Base-by-base conservation (phyloP, 2,888 invertebrate genomes). In the Gibbula magus region DNA sequence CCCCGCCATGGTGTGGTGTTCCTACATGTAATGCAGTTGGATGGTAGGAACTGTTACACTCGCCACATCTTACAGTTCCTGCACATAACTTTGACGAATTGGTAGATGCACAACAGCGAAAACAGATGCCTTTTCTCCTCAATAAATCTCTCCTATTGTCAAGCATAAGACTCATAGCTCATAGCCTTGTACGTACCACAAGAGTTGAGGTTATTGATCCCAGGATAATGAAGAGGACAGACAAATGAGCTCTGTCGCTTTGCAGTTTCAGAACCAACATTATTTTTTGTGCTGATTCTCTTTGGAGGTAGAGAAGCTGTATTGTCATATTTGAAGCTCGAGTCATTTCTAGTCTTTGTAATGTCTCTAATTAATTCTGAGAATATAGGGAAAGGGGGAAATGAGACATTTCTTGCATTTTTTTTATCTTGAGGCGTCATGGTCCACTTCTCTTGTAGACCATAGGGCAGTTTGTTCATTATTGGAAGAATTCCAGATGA, bases 351-450 rank as follows among this genome's bases (percentile, higher is more conserved):
- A 8, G n/a, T 39, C 77, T 54, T 35, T 3, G 35, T 35, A 8
- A 35, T 35, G 18, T 35, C 77, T 56, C 82, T 80, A 5, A 86
- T 81, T 51, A 85, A 87, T 16, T 77, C 22, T 0, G 74, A 75
- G 54, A 86, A 84, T 0, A 82, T 39, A 5, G 53, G 16, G 39
- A 86, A 86, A 20, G 85, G 86, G 22, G 84, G 86, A 78, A 76
- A 86, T 1, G 79, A 0, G 7, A 83, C 83, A 22, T 10, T 7
- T 39, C 83, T 25, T 5, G 51, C 67, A n/a, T n/a, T 53, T 73
- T 67, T 85, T 86, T 32, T 84, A 85, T 0, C 66, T 78, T 0
- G 73, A 22, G 2, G 85, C 85, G 18, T 77, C n/a, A 4, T 76
- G 5, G 75, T 83, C 85, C 85, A 84, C 45, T 83, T 87, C 10